phyloP scores from a whole-genome alignment of 2,888 invertebrate species.

The Megamerina dolium region DNA sequence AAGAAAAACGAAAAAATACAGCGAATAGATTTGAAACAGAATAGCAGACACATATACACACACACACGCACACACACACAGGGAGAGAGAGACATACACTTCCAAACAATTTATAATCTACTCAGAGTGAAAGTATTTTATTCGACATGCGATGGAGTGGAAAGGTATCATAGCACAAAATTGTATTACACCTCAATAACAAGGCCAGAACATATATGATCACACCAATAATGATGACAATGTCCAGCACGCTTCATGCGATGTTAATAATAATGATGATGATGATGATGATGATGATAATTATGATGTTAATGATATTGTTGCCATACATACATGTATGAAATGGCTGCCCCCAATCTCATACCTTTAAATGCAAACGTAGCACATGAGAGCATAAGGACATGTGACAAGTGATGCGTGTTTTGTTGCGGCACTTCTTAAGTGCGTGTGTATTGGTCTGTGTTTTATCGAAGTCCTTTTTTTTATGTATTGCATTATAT shows the following conservation, averaged over 20 bases:
- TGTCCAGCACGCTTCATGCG: not conserved
- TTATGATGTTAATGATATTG: not conserved
- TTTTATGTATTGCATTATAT: slow-evolving; percentile 6
- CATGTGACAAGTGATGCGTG: slow-evolving; percentile 47
- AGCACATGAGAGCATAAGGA: slow-evolving; percentile 20
- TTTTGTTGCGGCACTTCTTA: slow-evolving; percentile 46
- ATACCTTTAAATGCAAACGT: too few species aligned
- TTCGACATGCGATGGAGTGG: too few species aligned
- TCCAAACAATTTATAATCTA: too few species aligned
- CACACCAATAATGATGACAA: slow-evolving; percentile 22
- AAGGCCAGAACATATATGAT: slow-evolving; percentile 45
- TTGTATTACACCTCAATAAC: slow-evolving; percentile 49
- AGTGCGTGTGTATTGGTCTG: slow-evolving; percentile 38
- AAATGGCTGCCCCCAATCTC: too few species aligned
- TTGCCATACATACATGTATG: slow-evolving; percentile 12
- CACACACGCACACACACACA: slow-evolving; percentile 1
- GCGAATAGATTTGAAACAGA: too few species aligned
- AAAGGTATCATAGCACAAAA: slow-evolving; percentile 45
- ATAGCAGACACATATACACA: slow-evolving; percentile 7
- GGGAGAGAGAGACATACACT: too few species aligned
- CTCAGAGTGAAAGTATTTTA: too few species aligned
- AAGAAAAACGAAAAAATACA: slow-evolving; percentile 4
- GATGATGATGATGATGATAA: slow-evolving; percentile 14
- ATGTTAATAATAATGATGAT: slow-evolving; percentile 15
- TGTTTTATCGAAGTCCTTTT: slow-evolving; percentile 1